Evolutionary conservation across 2,888 invertebrate species (phyloP), one percentile per base, ranked within the genome.

Genomic region (Stramonita haemastoma): DNA sequence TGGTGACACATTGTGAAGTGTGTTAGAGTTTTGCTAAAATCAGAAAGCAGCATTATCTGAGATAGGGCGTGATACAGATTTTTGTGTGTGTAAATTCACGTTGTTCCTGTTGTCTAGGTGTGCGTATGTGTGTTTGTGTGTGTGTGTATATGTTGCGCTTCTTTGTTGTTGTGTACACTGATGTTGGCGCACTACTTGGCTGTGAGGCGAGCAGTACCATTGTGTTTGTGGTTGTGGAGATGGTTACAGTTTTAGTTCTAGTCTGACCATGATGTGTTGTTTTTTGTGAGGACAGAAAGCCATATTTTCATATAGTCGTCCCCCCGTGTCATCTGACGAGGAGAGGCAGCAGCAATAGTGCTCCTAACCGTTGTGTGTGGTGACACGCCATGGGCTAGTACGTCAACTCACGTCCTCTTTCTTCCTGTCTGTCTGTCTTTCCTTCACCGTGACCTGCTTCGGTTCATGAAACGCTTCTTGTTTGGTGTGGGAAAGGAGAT

Each of bases 331-430:
- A 19, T 79, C 77, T 32, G 17, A 15, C 32, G 13, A 79, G 77
- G 77, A 79, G 77, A 32, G 77, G 77, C 77, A 79, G 77, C 77
- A 79, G 77, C 77, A 79, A 79, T 34, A 34, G 77, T 32, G 32
- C 77, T 79, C 77, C 77, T 32, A 79, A 79, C 19, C 13, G 15
- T 79, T 15, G 32, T 79, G 77, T 79, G 77, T 19, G 32, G 17
- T 17, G 19, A 79, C 29, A 19, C 11, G 32, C 4, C 29, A 79
- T n/a, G n/a, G n/a, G 11, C 11, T 73, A 73, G 73, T 26, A n/a
- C 8, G 22, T 26, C 11, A 73, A 5, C n/a, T 73, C 73, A 73
- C 73, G 13, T 26, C n/a, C 0, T n/a, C n/a, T 73, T 73, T 6
- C 11, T 73, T 73, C n/a, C n/a, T 6, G 26, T 73, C 73, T 73